Percentiles rank a stretch among this genome's conserved stretches.
Evolutionary conservation across 1,140 invertebrate genomes (phyloP).

Genomic region (Zaprionus africanus): DNA sequence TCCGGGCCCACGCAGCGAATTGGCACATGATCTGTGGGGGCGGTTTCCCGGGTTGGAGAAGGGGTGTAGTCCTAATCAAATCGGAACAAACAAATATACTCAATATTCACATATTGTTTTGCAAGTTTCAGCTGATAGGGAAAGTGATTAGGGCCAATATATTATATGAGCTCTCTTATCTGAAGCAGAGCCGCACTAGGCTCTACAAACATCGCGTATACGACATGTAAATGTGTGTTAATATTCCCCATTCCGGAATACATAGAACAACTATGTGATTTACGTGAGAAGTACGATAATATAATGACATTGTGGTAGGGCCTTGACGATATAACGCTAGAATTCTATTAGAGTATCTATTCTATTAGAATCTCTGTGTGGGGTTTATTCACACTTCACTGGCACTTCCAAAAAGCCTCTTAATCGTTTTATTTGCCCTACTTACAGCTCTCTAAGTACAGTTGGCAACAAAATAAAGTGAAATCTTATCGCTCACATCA

Average conservation of each 20-base stretch:
- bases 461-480: slow-evolving; percentile 59
- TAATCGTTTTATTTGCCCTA: slow-evolving; percentile 6
- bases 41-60: neutral
- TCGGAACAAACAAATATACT: slow-evolving; percentile 36
- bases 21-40: slow-evolving; percentile 61
- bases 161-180: slow-evolving; percentile 11
- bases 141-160: slow-evolving; percentile 39
- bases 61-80: slow-evolving; percentile 26
- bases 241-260: slow-evolving; percentile 4
- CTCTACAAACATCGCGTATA: slow-evolving; percentile 6
- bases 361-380: slow-evolving; percentile 3
- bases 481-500: slow-evolving; percentile 66
- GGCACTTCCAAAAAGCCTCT: neutral
- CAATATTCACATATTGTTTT: slow-evolving; percentile 27
- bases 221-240: slow-evolving; percentile 30
- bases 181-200: neutral
- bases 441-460: slow-evolving; percentile 51
- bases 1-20: slow-evolving; percentile 50
- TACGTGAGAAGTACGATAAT: neutral
- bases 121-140: slow-evolving; percentile 25
- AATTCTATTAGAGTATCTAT: slow-evolving; percentile 9
- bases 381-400: neutral
- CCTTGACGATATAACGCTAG: slow-evolving; percentile 21
- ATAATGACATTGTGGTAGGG: slow-evolving; percentile 13
- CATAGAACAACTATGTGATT: slow-evolving; percentile 22